These are phyloP conservation scores for Aphelocoma californica DNA, from an alignment of 2,797 vertebrate genomes.

Conservation along the genomic window DNA sequence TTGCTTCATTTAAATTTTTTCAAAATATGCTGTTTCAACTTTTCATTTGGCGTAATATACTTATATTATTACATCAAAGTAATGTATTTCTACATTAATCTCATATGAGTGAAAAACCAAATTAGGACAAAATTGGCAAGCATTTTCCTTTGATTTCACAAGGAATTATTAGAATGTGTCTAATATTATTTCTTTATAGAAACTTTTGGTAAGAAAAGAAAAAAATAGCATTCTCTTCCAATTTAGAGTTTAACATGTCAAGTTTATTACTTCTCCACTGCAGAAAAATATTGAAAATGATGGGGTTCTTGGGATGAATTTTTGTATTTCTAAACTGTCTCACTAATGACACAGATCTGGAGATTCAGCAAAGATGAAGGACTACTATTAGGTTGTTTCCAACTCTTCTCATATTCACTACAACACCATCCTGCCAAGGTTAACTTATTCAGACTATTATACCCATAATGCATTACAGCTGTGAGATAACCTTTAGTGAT, in stretches of 20 bases:
- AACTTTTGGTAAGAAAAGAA: rapidly evolving
- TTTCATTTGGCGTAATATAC: not conserved
- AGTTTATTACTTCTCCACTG: not conserved
- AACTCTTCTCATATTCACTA: not conserved
- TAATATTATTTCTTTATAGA: not conserved
- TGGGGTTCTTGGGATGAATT: rapidly evolving
- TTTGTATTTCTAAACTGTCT: not conserved
- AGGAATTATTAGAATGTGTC: not conserved
- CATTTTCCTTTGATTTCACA: not conserved
- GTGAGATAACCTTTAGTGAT: not conserved
- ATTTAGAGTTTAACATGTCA: not conserved
- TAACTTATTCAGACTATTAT: not conserved
- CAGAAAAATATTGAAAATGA: not conserved
- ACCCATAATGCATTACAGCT: not conserved
- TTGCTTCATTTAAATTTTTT: not conserved
- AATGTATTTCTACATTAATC: not conserved
- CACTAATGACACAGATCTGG: not conserved
- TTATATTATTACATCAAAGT: not conserved
- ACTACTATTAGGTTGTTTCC: not conserved
- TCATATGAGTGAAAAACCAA: not conserved
- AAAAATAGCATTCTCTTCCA: not conserved
- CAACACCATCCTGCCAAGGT: not conserved
- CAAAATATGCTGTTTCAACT: rapidly evolving
- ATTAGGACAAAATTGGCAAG: not conserved
- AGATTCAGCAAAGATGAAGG: not conserved